Conservation (phyloP, 1,140 invertebrate species). For the Gonioctena quinquepunctata region DNA sequence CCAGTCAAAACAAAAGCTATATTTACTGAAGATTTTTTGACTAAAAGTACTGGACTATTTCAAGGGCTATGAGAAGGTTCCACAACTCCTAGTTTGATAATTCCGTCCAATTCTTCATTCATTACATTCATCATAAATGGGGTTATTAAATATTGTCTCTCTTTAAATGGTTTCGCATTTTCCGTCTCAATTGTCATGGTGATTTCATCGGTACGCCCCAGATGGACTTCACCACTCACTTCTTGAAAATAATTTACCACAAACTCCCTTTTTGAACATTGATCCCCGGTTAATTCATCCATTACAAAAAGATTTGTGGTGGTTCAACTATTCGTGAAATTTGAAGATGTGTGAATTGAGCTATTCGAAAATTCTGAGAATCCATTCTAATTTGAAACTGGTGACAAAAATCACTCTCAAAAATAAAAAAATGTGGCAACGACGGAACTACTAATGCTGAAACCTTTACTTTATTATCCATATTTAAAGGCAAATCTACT, state of each 20-base stretch:
- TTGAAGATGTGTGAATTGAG: no score
- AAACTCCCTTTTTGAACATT: neutral
- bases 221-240: neutral
- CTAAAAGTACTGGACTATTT: no score
- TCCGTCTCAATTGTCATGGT: slow-evolving; percentile 21
- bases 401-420: neutral
- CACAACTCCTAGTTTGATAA: no score
- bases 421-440: slow-evolving; percentile 1
- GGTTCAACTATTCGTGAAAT: no score
- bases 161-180: slow-evolving; percentile 14
- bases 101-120: no score
- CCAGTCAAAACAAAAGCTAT: no score
- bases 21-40: no score
- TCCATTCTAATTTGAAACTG: neutral
- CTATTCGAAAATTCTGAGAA: slow-evolving; percentile 6
- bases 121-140: no score
- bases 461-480: neutral
- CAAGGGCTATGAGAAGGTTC: no score
- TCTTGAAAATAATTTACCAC: neutral
- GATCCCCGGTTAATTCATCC: no score
- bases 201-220: neutral
- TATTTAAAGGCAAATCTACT: neutral
- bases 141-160: no score
- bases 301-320: no score
- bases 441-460: slow-evolving; percentile 4